Percentiles rank a stretch among this genome's conserved stretches.
phyloP scores from a whole-genome alignment of 2,113 vertebrate species.

The Eidolon helvum region DNA sequence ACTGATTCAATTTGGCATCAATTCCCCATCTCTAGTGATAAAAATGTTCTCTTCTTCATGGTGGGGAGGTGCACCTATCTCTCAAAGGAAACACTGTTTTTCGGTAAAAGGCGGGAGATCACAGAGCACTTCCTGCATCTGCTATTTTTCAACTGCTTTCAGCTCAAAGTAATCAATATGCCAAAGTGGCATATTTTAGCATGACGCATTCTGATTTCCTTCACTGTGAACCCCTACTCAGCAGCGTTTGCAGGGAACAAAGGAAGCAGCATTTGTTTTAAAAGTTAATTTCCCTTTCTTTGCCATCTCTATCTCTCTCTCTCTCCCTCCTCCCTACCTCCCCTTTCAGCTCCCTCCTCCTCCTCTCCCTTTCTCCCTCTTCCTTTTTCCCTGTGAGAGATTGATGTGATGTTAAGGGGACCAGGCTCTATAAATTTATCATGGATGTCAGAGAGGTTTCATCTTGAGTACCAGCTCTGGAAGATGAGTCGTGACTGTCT shows the following conservation, averaged over 20 bases:
- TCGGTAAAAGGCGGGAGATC: not conserved
- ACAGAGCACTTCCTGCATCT: not conserved
- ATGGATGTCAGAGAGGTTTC: not conserved
- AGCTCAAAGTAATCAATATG: not conserved
- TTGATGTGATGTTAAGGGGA: not conserved
- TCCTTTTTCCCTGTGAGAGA: not conserved
- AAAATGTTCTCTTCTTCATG: not conserved
- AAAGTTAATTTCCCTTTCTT: no score
- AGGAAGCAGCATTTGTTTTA: no score
- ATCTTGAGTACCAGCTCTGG: not conserved
- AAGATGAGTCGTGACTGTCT: not conserved
- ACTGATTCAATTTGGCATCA: not conserved
- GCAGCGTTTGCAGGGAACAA: not conserved
- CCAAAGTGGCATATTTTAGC: not conserved
- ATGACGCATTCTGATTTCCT: not conserved
- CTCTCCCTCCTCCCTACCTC: rapidly evolving
- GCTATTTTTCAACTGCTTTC: not conserved
- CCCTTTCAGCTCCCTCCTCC: rapidly evolving
- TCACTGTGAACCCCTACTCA: not conserved
- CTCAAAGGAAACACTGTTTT: not conserved
- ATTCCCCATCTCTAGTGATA: not conserved
- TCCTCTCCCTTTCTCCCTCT: rapidly evolving
- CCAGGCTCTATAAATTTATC: not conserved
- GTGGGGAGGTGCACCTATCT: not conserved
- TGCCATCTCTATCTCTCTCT: no score